Conservation (phyloP, 2,113 vertebrate genomes). For the Chiloscyllium plagiosum region DNA sequence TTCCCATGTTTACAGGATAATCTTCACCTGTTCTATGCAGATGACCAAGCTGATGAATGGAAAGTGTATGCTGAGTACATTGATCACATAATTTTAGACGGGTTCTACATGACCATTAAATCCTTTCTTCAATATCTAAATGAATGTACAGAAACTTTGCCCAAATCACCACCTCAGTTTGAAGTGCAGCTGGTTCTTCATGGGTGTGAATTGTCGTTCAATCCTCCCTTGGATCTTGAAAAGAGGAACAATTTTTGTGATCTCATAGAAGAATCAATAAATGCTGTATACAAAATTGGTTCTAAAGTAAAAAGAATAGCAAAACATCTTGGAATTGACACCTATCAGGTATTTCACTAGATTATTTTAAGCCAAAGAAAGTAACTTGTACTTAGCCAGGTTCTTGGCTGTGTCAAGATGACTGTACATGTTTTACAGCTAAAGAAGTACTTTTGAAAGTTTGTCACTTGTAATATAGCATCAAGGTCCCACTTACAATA, state of each 20-base stretch:
- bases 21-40: conserved; percentile 59
- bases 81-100: conserved; percentile 64
- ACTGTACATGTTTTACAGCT: neutral
- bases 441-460: neutral
- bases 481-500: neutral
- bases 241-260: conserved; percentile 62
- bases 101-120: conserved; percentile 60
- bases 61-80: conserved; percentile 58
- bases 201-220: conserved; percentile 57
- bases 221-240: conserved; percentile 57
- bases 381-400: neutral
- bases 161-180: conserved; percentile 58
- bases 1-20: conserved; percentile 57
- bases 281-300: conserved; percentile 54
- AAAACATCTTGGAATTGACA: conserved; percentile 50
- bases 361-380: neutral
- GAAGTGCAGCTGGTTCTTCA: conserved; percentile 64
- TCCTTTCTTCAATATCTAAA: conserved; percentile 65
- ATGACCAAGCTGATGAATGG: conserved; percentile 62
- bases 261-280: conserved; percentile 57
- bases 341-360: conserved; percentile 55
- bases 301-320: conserved; percentile 59
- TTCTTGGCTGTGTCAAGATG: neutral
- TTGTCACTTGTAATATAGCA: neutral
- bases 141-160: conserved; percentile 61